Conservation (phyloP, 2,888 invertebrate species). For the Cyclophora albipunctata region DNA sequence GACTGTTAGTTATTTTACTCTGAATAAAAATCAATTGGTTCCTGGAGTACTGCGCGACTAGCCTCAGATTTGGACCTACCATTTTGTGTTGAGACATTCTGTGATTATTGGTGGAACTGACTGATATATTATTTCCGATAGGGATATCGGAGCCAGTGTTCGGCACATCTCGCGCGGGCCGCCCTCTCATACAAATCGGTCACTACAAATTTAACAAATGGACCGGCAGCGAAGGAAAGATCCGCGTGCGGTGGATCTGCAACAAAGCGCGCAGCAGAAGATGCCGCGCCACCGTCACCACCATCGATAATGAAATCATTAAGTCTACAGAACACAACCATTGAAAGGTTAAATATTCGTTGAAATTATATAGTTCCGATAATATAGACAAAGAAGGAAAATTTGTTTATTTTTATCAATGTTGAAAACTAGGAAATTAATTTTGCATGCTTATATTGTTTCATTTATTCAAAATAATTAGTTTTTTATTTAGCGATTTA, state of each 20-base stretch:
- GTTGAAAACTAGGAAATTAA: too few species aligned
- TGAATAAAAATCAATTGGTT: too few species aligned
- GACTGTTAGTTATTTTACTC: too few species aligned
- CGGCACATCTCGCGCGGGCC: conserved; percentile 22
- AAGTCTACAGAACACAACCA: not conserved
- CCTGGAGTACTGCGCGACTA: too few species aligned
- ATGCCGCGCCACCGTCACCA: not conserved
- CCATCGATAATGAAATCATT: not conserved
- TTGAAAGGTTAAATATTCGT: not conserved
- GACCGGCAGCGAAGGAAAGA: conserved; percentile 18
- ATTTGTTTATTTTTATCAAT: not conserved
- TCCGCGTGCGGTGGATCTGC: not conserved
- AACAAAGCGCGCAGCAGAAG: not conserved
- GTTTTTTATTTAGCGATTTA: too few species aligned
- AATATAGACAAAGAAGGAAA: not conserved
- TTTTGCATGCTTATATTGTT: too few species aligned
- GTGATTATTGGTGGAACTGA: too few species aligned
- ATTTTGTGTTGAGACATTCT: too few species aligned
- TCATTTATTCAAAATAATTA: too few species aligned
- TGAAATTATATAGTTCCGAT: too few species aligned
- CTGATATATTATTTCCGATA: too few species aligned
- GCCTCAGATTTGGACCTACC: too few species aligned
- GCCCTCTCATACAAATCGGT: conserved; percentile 29
- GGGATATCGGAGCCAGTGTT: conserved; percentile 21
- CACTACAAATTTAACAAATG: conserved; percentile 14